Conservation (phyloP, 2,888 invertebrate genomes). For the Syrista parreyssii region DNA sequence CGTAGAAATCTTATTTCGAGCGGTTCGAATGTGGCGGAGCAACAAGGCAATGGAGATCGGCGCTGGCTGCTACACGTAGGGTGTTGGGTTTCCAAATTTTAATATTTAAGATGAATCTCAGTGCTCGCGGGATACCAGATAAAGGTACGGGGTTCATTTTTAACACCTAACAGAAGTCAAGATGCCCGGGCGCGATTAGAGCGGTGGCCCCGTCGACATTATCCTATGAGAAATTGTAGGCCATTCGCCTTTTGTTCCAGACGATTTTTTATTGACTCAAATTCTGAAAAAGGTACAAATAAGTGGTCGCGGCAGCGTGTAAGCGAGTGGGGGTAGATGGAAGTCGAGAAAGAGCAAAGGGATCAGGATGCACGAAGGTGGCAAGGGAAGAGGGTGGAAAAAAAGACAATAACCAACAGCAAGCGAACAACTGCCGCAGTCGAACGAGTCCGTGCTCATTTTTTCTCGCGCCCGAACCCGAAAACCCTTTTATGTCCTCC, state of each 20-base stretch:
- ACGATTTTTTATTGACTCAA: constrained; percentile 59
- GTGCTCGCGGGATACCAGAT: constrained; percentile 35
- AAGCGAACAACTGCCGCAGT: constrained; percentile 43
- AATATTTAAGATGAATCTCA: constrained; percentile 43
- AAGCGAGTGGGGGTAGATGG: constrained; percentile 24
- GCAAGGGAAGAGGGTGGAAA: constrained; percentile 35
- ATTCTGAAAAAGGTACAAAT: constrained; percentile 47
- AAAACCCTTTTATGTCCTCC: constrained; percentile 63
- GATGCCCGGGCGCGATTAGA: constrained; percentile 53
- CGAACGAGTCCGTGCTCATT: constrained; percentile 54
- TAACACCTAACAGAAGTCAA: constrained; percentile 61
- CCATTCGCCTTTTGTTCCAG: constrained; percentile 52
- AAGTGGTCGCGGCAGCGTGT: constrained; percentile 25
- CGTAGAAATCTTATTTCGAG: background rate
- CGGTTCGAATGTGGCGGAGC: background rate
- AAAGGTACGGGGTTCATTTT: constrained; percentile 54
- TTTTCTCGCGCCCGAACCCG: constrained; percentile 63
- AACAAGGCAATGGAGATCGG: background rate
- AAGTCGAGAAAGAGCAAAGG: constrained; percentile 24
- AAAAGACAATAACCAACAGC: constrained; percentile 31
- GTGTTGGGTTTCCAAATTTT: constrained; percentile 50
- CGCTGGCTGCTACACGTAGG: background rate
- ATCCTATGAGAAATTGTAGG: constrained; percentile 60
- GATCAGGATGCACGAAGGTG: constrained; percentile 16
- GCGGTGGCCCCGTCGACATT: constrained; percentile 37